Conservation (phyloP, 2,888 invertebrate species). For the Spodoptera littoralis region DNA sequence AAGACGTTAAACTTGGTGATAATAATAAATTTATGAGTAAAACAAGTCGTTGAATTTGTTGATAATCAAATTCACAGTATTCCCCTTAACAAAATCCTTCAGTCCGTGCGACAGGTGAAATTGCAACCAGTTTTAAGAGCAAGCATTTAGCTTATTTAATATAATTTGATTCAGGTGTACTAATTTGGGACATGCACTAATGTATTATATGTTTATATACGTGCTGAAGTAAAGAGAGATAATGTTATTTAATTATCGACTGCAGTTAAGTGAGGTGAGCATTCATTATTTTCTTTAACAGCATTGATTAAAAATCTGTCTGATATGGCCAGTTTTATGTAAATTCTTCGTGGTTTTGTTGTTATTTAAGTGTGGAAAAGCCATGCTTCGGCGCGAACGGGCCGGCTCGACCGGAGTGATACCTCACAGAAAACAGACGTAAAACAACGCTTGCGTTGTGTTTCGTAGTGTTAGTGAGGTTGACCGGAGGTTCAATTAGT, state of each 20-base stretch:
- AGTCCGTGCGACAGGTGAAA: conserved; percentile 26
- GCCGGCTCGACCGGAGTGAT: too few species aligned
- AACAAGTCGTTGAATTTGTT: too few species aligned
- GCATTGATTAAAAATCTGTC: background rate
- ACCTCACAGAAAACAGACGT: too few species aligned
- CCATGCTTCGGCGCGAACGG: too few species aligned
- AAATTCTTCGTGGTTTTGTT: too few species aligned
- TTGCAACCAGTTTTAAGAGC: conserved; percentile 10
- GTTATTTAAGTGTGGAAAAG: too few species aligned
- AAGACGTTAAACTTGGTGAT: too few species aligned
- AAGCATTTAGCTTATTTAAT: conserved; percentile 1
- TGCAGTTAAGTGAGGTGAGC: background rate
- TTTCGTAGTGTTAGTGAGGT: too few species aligned
- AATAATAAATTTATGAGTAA: too few species aligned
- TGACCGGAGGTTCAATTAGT: too few species aligned
- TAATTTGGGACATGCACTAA: conserved; percentile 6
- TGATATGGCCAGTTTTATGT: too few species aligned
- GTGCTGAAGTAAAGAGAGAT: background rate
- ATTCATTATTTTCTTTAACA: background rate
- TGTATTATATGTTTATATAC: conserved; percentile 1
- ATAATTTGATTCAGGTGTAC: conserved; percentile 11
- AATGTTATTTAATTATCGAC: conserved; percentile 9
- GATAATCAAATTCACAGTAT: background rate
- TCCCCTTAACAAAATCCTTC: conserved; percentile 6
- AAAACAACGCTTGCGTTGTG: too few species aligned